Base-by-base conservation (phyloP, 2,888 invertebrate species). In the Sthenelais limicola region DNA sequence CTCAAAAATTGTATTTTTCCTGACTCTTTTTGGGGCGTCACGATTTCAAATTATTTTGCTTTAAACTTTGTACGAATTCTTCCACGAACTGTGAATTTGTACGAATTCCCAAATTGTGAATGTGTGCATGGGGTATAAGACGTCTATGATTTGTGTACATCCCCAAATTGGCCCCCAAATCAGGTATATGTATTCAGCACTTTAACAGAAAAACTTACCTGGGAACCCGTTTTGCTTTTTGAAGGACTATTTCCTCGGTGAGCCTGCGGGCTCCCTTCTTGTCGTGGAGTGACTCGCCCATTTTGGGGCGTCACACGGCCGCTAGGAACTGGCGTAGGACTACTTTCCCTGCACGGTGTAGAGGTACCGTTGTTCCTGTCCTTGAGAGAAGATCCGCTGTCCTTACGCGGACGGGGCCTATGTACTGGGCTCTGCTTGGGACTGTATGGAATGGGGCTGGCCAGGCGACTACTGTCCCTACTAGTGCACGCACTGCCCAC, bases 381-480 rank as follows among this genome's bases (percentile, higher is more conserved):
- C 38, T 24, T 35, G 54, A 15, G 54, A 15, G 54, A 28, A 24
- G 62, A 38, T 9, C 62, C 43, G 24, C 62, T 35, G 18, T 35
- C 26, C 4, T 43, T 35, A 5, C 62, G 62, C 38, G 21, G 35
- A 3, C 38, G 15, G 18, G 38, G 62, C 38, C 62, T 52, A 38
- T 68, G 68, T 9, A 73, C 68, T 3, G 73, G 72, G 24, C 71
- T 49, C 51, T 72, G 52, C 9, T 32, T 7, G 21, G 78, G 75
- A 33, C 76, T 77, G 71, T 75, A 77, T 4, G 78, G 74, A 15
- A 75, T 38, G 5, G 77, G 77, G 51, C 76, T 77, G 18, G 76
- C 71, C 18, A 71, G n/a, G 21, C 72, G 71, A 51, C 77, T 74
- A 47, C 71, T 68, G 33, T 71, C 71, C 0, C 68, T 38, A 33